Evolutionary conservation across 2,797 vertebrate genomes (phyloP).

Genomic region (Hylomyscus alleni): DNA sequence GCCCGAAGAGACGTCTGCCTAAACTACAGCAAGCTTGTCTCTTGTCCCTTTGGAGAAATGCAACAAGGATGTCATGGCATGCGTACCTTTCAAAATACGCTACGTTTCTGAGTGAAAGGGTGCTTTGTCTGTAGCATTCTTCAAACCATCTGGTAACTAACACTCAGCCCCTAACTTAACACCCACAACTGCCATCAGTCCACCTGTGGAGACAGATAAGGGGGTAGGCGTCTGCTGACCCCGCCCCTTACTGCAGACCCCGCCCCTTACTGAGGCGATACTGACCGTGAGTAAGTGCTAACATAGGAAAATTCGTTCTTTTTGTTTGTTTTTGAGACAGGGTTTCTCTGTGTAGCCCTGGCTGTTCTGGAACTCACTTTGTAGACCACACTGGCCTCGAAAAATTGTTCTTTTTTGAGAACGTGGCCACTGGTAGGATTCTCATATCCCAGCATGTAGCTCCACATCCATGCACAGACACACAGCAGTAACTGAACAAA

Average conservation of each 20-base stretch:
- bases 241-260: neutral
- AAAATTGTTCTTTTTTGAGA: neutral
- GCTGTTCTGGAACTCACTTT: too few relatives aligned
- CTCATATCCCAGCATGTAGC: neutral
- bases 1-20: neutral
- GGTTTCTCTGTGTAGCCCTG: too few relatives aligned
- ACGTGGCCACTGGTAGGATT: neutral
- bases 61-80: conserved; percentile 8
- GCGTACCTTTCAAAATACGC: neutral
- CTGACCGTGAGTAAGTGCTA: neutral
- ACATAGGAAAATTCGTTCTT: neutral
- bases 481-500: neutral
- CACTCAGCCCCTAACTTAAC: neutral
- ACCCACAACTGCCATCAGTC: neutral
- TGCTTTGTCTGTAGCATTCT: neutral
- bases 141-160: neutral
- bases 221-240: neutral
- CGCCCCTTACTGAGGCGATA: neutral
- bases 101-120: neutral
- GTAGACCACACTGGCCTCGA: too few relatives aligned
- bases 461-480: neutral
- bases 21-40: neutral
- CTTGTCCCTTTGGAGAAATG: neutral
- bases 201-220: neutral
- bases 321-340: neutral